These are phyloP conservation scores for Clarias platycephalus DNA, from an alignment of 2,797 vertebrate species.

Conservation along the genomic window DNA sequence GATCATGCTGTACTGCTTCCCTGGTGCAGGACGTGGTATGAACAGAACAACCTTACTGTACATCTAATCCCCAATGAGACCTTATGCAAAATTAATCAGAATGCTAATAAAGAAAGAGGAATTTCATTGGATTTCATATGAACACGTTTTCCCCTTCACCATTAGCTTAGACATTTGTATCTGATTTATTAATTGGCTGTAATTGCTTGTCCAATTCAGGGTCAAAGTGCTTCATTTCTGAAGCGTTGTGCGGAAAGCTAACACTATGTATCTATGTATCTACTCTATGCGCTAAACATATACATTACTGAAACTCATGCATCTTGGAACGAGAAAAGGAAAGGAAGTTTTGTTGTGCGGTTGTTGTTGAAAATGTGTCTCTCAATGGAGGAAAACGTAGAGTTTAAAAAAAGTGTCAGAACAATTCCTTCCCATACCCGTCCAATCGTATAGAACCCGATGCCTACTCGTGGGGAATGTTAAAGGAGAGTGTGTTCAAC, in stretches of 20 bases:
- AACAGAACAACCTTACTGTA: background rate
- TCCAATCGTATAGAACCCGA: too few species aligned
- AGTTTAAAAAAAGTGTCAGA: too few species aligned
- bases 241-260: background rate
- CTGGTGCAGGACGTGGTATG: background rate
- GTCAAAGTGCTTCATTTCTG: background rate
- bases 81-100: background rate
- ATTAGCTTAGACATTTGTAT: background rate
- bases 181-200: conserved; percentile 4
- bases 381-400: too few species aligned
- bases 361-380: too few species aligned
- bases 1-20: background rate
- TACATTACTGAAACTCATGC: too few species aligned
- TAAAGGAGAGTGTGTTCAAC: too few species aligned
- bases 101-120: conserved; percentile 13
- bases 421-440: too few species aligned
- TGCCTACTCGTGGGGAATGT: too few species aligned
- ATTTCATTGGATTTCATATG: background rate
- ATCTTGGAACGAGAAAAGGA: too few species aligned
- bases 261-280: background rate
- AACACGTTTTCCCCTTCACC: background rate
- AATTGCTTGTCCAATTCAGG: background rate
- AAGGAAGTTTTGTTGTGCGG: too few species aligned
- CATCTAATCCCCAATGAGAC: conserved; percentile 9
- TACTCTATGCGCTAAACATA: too few species aligned